Conservation (phyloP, 2,113 vertebrate genomes). For the Gnathonemus longibarbis region DNA sequence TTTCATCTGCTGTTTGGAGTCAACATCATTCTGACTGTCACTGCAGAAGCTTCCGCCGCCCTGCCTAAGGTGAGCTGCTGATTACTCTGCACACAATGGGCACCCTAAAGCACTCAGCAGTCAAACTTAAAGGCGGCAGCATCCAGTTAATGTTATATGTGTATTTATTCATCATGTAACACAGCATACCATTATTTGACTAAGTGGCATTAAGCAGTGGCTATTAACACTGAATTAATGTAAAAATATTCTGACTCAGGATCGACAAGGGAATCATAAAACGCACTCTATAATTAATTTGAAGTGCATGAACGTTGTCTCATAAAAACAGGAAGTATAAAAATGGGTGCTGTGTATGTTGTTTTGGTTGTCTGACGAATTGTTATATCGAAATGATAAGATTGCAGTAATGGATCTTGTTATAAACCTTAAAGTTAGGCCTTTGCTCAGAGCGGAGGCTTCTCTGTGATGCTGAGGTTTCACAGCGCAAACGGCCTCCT, state of each 20-base stretch:
- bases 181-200: background rate
- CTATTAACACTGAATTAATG: background rate
- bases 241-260: background rate
- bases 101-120: background rate
- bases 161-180: background rate
- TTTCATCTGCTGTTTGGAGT: conserved; percentile 96
- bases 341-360: background rate
- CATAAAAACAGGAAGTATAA: background rate
- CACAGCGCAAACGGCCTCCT: conserved; percentile 77
- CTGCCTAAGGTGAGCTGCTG: conserved; percentile 78
- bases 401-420: background rate
- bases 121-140: background rate
- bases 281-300: background rate
- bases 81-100: background rate
- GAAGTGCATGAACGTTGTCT: background rate
- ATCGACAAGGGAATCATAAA: background rate
- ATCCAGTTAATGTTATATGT: background rate
- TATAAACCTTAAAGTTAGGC: background rate
- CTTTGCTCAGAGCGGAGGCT: background rate
- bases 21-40: conserved; percentile 85
- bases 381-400: background rate
- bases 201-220: background rate
- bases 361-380: background rate
- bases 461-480: conserved; percentile 58
- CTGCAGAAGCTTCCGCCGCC: conserved; percentile 89